These are phyloP conservation scores for Eustalomyia histrio DNA, from an alignment of 2,888 invertebrate species.

Conservation along the genomic window DNA sequence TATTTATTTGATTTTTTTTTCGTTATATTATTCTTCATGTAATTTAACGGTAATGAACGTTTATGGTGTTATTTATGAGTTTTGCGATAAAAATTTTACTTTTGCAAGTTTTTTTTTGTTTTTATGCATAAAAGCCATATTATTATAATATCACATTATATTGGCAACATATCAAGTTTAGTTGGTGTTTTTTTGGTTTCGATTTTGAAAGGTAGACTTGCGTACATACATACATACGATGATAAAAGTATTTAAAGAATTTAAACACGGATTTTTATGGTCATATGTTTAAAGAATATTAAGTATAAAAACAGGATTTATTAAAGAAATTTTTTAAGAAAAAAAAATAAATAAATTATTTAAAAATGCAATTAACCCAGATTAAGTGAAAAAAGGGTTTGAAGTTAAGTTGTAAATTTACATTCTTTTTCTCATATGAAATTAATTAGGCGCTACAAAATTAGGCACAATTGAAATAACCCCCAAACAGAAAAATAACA, in stretches of 20 bases:
- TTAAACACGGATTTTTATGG: conserved; percentile 66
- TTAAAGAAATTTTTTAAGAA: conserved; percentile 27
- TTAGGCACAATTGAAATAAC: no score
- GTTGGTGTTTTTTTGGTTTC: background rate
- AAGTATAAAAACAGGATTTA: conserved; percentile 61
- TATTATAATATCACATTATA: conserved; percentile 61
- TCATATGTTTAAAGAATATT: conserved; percentile 60
- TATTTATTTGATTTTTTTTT: conserved; percentile 39
- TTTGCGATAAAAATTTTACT: conserved; percentile 63
- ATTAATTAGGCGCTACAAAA: no score
- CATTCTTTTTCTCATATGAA: no score
- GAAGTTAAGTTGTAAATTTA: no score
- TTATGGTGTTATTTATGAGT: conserved; percentile 67
- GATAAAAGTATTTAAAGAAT: conserved; percentile 62
- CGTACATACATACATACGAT: conserved; percentile 17
- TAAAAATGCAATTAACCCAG: conserved; percentile 38
- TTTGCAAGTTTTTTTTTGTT: background rate
- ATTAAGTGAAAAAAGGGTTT: conserved; percentile 12
- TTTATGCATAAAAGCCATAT: conserved; percentile 46
- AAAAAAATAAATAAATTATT: conserved; percentile 39
- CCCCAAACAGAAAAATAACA: no score
- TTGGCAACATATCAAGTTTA: conserved; percentile 64
- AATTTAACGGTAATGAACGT: conserved; percentile 65
- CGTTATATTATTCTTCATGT: conserved; percentile 54
- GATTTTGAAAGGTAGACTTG: conserved; percentile 51